Evolutionary conservation across 2,113 vertebrate genomes (phyloP).

Genomic region (Coreoperca whiteheadi): DNA sequence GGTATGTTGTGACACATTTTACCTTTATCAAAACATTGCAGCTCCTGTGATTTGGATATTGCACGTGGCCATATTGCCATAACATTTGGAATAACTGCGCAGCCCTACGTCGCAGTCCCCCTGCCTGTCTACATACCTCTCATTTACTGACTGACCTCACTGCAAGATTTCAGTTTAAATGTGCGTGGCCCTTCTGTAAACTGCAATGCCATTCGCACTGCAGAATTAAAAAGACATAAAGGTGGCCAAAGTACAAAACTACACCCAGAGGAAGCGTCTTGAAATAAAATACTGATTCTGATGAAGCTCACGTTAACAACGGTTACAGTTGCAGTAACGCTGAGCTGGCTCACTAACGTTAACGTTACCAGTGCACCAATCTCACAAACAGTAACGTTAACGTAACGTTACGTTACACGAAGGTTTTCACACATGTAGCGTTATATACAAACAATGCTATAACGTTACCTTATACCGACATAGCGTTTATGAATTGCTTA

Average conservation of each 20-base stretch:
- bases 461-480: no score
- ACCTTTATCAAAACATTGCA: no score
- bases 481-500: accelerated
- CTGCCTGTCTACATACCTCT: background rate
- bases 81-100: no score
- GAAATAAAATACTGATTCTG: background rate
- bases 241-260: background rate
- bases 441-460: background rate
- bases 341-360: no score
- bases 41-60: no score
- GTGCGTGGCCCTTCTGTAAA: background rate
- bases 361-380: background rate
- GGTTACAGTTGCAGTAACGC: no score
- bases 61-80: no score
- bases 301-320: no score
- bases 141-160: background rate
- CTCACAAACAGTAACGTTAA: background rate
- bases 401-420: background rate
- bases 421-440: background rate
- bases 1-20: no score
- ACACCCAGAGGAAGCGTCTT: background rate
- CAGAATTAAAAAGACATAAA: background rate
- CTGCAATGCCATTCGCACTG: background rate
- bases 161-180: background rate
- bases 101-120: no score